phyloP scores from a whole-genome alignment of 1,140 invertebrate species.

The Leptinotarsa undecemlineata region DNA sequence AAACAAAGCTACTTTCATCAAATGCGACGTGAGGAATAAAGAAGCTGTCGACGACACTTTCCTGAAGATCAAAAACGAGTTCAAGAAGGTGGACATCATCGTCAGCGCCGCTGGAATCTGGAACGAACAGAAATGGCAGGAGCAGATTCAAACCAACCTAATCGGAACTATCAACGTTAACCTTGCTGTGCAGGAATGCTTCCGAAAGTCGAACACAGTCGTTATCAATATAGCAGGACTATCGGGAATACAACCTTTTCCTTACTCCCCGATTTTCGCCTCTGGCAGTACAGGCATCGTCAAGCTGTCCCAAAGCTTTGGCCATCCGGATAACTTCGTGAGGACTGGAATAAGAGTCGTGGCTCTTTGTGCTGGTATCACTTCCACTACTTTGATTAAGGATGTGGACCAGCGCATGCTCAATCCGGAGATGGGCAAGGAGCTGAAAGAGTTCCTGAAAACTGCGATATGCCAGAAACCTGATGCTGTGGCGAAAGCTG shows the following conservation, averaged over 20 bases:
- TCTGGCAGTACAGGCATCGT: conserved; percentile 43
- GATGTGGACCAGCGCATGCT: conserved; percentile 56
- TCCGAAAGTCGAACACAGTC: conserved; percentile 36
- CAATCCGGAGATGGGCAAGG: conserved; percentile 36
- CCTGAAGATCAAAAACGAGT: conserved; percentile 36
- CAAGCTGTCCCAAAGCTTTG: conserved; percentile 45
- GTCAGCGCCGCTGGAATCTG: conserved; percentile 47
- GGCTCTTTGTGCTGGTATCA: conserved; percentile 60
- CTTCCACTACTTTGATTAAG: conserved; percentile 57
- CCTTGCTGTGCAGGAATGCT: conserved; percentile 21
- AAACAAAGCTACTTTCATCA: conserved; percentile 45
- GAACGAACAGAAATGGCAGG: conserved; percentile 47
- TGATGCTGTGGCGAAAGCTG: conserved; percentile 43
- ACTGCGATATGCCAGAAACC: conserved; percentile 43
- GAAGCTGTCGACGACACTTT: conserved; percentile 42
- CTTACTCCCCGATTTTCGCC: conserved; percentile 41
- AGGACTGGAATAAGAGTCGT: conserved; percentile 61
- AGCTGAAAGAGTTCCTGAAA: conserved; percentile 38
- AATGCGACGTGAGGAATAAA: conserved; percentile 38
- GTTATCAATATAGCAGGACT: conserved; percentile 46
- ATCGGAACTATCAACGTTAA: conserved; percentile 38
- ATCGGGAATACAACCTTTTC: conserved; percentile 40
- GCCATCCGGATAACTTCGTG: conserved; percentile 58
- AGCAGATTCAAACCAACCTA: conserved; percentile 48
- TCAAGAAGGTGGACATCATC: conserved; percentile 45